A percentile compares a stretch with the other conserved stretches of the same genome.
Evolutionary conservation across 2,797 vertebrate species (phyloP).

Genomic region (Petrocephalus sullivani): DNA sequence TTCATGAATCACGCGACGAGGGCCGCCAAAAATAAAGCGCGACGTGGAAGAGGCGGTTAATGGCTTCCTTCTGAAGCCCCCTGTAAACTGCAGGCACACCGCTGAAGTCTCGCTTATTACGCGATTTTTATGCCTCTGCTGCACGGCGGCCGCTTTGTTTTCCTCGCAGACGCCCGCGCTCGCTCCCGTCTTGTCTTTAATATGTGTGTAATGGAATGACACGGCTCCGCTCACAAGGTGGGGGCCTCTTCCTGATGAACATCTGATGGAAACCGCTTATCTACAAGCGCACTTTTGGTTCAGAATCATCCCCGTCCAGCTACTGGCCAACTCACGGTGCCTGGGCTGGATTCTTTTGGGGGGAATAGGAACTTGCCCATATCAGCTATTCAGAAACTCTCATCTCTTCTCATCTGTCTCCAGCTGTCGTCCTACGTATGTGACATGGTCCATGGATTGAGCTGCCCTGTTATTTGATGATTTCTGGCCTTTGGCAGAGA

Average conservation of each 20-base stretch:
- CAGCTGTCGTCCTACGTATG: background rate
- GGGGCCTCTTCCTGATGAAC: background rate
- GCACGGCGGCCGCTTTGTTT: background rate
- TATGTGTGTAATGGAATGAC: conserved; percentile 23
- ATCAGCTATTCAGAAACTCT: background rate
- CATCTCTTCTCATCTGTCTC: background rate
- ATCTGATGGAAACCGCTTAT: background rate
- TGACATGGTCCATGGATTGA: background rate
- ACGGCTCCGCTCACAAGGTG: conserved; percentile 16
- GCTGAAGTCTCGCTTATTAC: conserved; percentile 11
- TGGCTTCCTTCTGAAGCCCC: conserved; percentile 44
- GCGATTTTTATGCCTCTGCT: conserved; percentile 26
- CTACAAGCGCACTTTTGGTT: background rate
- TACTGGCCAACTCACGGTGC: background rate
- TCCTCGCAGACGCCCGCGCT: background rate
- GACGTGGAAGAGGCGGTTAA: conserved; percentile 73
- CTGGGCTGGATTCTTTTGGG: background rate
- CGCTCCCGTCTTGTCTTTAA: conserved; percentile 5
- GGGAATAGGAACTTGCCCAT: background rate
- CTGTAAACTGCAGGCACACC: conserved; percentile 49
- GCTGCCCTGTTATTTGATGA: background rate
- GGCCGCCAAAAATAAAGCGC: conserved; percentile 70
- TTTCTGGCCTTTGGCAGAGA: conserved; percentile 3
- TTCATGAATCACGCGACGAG: conserved; percentile 88
- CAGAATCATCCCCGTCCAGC: background rate